These are phyloP conservation scores for Aurelia sp. DNA, from an alignment of 30 jellyfish, hydroid and myxozoan genomes.

Conservation along the genomic window DNA sequence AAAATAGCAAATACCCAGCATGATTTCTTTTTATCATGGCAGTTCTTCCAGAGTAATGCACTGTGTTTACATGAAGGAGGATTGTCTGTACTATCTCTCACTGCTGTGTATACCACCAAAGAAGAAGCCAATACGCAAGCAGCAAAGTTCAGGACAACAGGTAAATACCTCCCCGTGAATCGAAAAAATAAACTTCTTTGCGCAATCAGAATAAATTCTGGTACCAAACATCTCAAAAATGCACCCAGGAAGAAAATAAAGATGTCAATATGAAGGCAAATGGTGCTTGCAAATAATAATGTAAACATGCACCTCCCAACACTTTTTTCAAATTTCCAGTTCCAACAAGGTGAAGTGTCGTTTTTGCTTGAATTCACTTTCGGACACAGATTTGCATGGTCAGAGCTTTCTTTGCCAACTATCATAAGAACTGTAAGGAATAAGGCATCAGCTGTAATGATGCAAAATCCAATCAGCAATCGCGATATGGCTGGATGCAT, in stretches of 20 bases:
- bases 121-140: conserved; percentile 25
- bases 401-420: conserved; percentile 33
- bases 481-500: conserved; percentile 46
- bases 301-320: conserved; percentile 42
- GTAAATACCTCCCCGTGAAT: conserved; percentile 30
- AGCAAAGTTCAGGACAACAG: conserved; percentile 27
- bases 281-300: conserved; percentile 52
- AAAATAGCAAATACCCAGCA: conserved; percentile 43
- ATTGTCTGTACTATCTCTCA: conserved; percentile 26
- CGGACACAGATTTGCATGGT: not conserved
- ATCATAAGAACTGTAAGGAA: conserved; percentile 19
- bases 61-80: conserved; percentile 23
- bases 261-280: conserved; percentile 43
- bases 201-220: conserved; percentile 45
- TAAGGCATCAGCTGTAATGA: conserved; percentile 21
- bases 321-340: conserved; percentile 38
- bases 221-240: conserved; percentile 46
- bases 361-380: not conserved
- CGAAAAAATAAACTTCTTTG: conserved; percentile 45
- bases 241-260: conserved; percentile 30
- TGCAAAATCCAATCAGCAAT: not conserved
- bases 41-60: conserved; percentile 30
- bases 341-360: conserved; percentile 47
- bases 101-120: conserved; percentile 14
- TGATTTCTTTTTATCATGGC: not conserved